Evolutionary conservation across 1,140 invertebrate genomes (phyloP).

Genomic region (Lordiphosa stackelbergi): DNA sequence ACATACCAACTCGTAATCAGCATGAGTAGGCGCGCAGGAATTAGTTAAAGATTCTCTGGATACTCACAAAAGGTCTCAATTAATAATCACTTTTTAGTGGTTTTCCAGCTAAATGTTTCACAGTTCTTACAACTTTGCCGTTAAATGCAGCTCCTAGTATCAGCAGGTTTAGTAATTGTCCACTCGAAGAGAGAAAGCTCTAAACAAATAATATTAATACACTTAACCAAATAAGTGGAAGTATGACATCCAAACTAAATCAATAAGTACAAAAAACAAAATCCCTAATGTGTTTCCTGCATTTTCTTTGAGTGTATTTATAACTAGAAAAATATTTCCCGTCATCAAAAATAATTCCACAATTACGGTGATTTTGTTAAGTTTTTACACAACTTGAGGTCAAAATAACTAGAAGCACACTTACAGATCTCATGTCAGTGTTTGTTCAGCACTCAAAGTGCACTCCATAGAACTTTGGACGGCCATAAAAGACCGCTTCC

Average conservation of each 20-base stretch:
- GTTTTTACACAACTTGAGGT: too few species aligned
- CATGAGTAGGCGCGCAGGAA: too few species aligned
- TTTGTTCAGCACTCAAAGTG: conserved; percentile 53
- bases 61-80: too few species aligned
- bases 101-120: conserved; percentile 1
- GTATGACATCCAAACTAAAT: too few species aligned
- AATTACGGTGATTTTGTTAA: background rate
- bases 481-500: conserved; percentile 42
- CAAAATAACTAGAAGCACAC: too few species aligned
- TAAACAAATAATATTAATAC: background rate
- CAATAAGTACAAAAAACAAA: too few species aligned
- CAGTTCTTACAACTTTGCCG: conserved; percentile 8
- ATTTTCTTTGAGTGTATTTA: too few species aligned
- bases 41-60: too few species aligned
- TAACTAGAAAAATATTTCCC: too few species aligned
- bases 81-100: background rate
- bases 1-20: too few species aligned
- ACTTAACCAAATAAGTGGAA: background rate
- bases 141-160: conserved; percentile 1
- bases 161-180: conserved; percentile 2
- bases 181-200: background rate
- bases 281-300: too few species aligned
- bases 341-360: too few species aligned
- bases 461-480: conserved; percentile 24
- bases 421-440: conserved; percentile 7